Evolutionary conservation across 2,113 vertebrate species (phyloP), one percentile per base, ranked within the genome.

Genomic region (Garra rufa): DNA sequence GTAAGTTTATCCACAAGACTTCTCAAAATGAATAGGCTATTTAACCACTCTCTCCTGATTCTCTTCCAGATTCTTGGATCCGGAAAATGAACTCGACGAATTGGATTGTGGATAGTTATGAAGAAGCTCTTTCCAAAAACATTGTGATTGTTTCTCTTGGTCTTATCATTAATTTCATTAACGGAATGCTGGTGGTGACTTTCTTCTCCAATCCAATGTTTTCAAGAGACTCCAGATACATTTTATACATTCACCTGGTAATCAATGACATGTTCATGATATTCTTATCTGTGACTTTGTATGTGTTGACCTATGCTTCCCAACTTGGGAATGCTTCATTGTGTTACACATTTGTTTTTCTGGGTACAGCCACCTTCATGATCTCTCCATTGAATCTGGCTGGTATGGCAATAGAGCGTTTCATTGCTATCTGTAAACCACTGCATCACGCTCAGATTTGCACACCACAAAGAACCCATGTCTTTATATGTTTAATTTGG

Each of bases 341-440:
- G 17, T 90, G 75, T 71, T 83, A 34, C 24, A 0, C 14, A 77
- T 34, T 89, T 19, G 3, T 88, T 21, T 9, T 69, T 41, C 14
- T 86, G 6, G 43, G 11, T 11, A 3, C 4, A 5, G 55, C 21
- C 19, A 76, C 80, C 4, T 21, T 57, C 63, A 87, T 81, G 48
- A 92, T 87, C 88, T 91, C 87, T 50, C 86, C 89, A 28, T 82
- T 93, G 85, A 93, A 88, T 78, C 85, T 93, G 65, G 88, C 92
- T 3, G 79, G 84, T 52, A 92, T 92, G 92, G 92, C 92, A 3
- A 46, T 92, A 0, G 92, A 93, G 61, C 88, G 88, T 26, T 92
- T 90, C 81, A 76, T 92, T 0, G 92, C 92, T 4, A 83, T 91
- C 10, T 92, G 92, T 34, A 70, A 67, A 15, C 88, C 92, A 13